phyloP scores from a whole-genome alignment of 2,888 invertebrate genomes.

The Cyaniris semiargus region DNA sequence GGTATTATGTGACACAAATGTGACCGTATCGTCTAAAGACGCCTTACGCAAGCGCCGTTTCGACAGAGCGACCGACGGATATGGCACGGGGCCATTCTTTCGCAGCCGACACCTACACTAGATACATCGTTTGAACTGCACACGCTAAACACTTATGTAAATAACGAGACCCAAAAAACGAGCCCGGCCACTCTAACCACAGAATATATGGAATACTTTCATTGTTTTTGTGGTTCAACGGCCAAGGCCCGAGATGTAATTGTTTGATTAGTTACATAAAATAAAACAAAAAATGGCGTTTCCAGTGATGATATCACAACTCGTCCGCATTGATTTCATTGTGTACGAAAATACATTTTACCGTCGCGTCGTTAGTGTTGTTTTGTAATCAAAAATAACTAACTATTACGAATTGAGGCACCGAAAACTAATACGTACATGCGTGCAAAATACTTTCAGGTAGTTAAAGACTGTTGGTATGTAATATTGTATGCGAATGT shows the following conservation, averaged over 20 bases:
- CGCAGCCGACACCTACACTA: slow-evolving; percentile 67
- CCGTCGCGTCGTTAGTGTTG: background rate
- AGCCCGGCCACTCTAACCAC: slow-evolving; percentile 38
- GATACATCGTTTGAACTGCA: slow-evolving; percentile 61
- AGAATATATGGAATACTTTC: slow-evolving; percentile 33
- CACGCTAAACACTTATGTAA: slow-evolving; percentile 66
- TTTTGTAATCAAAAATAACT: background rate
- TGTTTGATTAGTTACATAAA: slow-evolving; percentile 29
- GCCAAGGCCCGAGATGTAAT: slow-evolving; percentile 43
- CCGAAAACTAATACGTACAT: background rate
- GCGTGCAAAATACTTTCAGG: background rate
- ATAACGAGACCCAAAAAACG: slow-evolving; percentile 56
- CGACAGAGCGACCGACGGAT: slow-evolving; percentile 66
- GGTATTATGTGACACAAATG: slow-evolving; percentile 30
- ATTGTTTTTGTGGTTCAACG: slow-evolving; percentile 44
- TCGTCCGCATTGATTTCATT: slow-evolving; percentile 8
- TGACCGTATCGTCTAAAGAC: slow-evolving; percentile 54
- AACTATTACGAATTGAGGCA: background rate
- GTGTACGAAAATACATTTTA: slow-evolving; percentile 22
- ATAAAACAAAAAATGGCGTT: slow-evolving; percentile 21
- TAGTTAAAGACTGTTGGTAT: background rate
- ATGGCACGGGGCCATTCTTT: slow-evolving; percentile 76
- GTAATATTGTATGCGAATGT: background rate
- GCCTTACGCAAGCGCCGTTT: slow-evolving; percentile 69
- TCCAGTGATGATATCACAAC: slow-evolving; percentile 26